A percentile compares a stretch with the other conserved stretches of the same genome.
Conservation (phyloP, 2,797 vertebrate species). For the Eulemur rubriventer region DNA sequence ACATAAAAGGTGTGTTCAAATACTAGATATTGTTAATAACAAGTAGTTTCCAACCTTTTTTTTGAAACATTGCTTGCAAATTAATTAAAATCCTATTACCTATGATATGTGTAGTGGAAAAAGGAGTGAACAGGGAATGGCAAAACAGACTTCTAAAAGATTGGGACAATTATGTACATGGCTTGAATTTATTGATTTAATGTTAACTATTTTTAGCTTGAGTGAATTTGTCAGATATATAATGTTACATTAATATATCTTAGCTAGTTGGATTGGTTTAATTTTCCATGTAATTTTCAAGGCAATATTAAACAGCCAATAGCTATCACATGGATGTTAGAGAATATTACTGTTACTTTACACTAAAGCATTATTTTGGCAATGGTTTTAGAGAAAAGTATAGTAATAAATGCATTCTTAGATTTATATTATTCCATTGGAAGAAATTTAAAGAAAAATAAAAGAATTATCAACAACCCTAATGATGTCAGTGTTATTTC, state of each 20-base stretch:
- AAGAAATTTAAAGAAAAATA: slow-evolving; percentile 23
- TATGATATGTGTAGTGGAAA: slow-evolving; percentile 13
- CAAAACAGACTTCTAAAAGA: slow-evolving; percentile 54
- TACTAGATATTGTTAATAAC: slow-evolving; percentile 31
- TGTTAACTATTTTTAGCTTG: slow-evolving; percentile 74
- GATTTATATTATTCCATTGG: slow-evolving; percentile 13
- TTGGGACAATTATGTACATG: slow-evolving; percentile 64
- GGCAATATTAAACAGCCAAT: slow-evolving; percentile 55
- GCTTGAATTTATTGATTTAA: slow-evolving; percentile 69
- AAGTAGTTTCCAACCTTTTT: not conserved
- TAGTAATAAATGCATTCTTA: not conserved
- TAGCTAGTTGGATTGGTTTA: slow-evolving; percentile 66
- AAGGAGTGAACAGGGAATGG: slow-evolving; percentile 38
- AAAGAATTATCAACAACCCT: not conserved
- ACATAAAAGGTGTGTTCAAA: not conserved
- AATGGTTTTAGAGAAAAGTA: slow-evolving; percentile 15
- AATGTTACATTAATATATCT: slow-evolving; percentile 65
- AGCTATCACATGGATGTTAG: slow-evolving; percentile 45
- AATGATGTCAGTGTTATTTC: slow-evolving; percentile 31
- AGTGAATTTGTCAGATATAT: slow-evolving; percentile 62
- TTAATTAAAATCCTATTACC: slow-evolving; percentile 65
- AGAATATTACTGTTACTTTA: slow-evolving; percentile 34
- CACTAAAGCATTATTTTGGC: slow-evolving; percentile 25
- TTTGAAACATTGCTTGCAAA: not conserved
- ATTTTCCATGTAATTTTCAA: slow-evolving; percentile 76